Conservation (phyloP, 2,113 vertebrate genomes). For the Neogobius melanostomus region DNA sequence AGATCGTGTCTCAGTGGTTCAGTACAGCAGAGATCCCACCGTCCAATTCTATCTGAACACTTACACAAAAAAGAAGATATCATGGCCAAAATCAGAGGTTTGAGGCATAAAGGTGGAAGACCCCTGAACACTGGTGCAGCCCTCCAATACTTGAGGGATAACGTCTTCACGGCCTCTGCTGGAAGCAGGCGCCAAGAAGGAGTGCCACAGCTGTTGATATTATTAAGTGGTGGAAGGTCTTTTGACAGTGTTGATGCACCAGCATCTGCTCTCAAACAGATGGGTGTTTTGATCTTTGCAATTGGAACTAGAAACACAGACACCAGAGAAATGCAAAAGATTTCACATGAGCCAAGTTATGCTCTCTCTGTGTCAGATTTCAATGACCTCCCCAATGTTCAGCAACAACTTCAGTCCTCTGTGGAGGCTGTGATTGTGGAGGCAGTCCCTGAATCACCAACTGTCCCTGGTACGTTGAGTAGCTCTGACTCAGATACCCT, state of each 20-base stretch:
- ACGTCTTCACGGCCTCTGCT: conserved; percentile 72
- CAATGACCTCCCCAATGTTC: conserved; percentile 54
- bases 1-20: conserved; percentile 52
- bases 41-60: conserved; percentile 54
- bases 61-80: conserved; percentile 39
- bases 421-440: not conserved
- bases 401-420: conserved; percentile 9
- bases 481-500: not conserved
- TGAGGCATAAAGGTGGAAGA: conserved; percentile 49
- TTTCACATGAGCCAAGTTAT: conserved; percentile 35
- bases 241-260: conserved; percentile 44
- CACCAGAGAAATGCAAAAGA: conserved; percentile 38
- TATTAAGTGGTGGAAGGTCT: conserved; percentile 47
- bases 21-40: conserved; percentile 47
- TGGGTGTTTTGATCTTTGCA: conserved; percentile 37
- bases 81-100: conserved; percentile 27
- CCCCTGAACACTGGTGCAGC: conserved; percentile 49
- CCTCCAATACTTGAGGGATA: conserved; percentile 63
- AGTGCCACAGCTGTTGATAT: conserved; percentile 75
- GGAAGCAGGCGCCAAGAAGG: conserved; percentile 80
- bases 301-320: conserved; percentile 60
- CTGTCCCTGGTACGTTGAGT: conserved; percentile 20
- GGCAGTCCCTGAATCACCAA: conserved; percentile 7
- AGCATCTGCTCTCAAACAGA: conserved; percentile 37
- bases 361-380: conserved; percentile 54